Base-by-base conservation (phyloP, 2,797 vertebrate genomes). In the Balearica regulorum region DNA sequence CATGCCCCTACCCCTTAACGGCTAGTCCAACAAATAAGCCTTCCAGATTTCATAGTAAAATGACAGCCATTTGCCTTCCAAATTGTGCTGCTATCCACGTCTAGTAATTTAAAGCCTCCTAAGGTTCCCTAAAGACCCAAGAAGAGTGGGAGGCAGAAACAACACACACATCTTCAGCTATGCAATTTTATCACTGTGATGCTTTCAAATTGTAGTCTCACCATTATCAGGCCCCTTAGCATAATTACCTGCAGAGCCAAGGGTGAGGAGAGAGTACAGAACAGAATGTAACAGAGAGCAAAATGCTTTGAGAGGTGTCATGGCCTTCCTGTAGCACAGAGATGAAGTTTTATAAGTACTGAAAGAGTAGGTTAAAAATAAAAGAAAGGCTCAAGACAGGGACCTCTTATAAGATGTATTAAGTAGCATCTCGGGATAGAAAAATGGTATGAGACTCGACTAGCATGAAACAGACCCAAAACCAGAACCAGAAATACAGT, bases 41-140 rank as follows among this genome's bases (percentile, higher is more conserved):
- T 95, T 72, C 70, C 41, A 73, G 28, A 87, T 89, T 44, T 89
- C 83, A 90, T n/a, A 61, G 66, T 55, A 69, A 94, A 88, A 96
- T 90, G 33, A 85, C 2, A 16, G n/a, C 19, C 68, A 96, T 97
- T 97, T 93, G 53, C 92, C 90, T 94, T 85, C 51, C 61, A 94
- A 86, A 91, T 78, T 72, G 31, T 87, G 35, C 73, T 91, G 31
- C 70, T 70, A 29, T 64, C 79, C 54, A 73, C 65, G 35, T 53
- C 37, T 84, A 28, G n/a, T 77, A 79, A 88, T 96, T 95, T 83
- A 81, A 88, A 93, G 54, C 37, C 51, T 81, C 71, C 61, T 89
- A 70, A 94, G 60, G 39, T 73, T 94, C 70, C 39, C 60, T 90
- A 96, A 91, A 90, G 79, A 84, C 60, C 49, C 16, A 91, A 75